Percentiles rank a stretch among this genome's conserved stretches.
Evolutionary conservation across 2,797 vertebrate species (phyloP).

Genomic region (Manis javanica): DNA sequence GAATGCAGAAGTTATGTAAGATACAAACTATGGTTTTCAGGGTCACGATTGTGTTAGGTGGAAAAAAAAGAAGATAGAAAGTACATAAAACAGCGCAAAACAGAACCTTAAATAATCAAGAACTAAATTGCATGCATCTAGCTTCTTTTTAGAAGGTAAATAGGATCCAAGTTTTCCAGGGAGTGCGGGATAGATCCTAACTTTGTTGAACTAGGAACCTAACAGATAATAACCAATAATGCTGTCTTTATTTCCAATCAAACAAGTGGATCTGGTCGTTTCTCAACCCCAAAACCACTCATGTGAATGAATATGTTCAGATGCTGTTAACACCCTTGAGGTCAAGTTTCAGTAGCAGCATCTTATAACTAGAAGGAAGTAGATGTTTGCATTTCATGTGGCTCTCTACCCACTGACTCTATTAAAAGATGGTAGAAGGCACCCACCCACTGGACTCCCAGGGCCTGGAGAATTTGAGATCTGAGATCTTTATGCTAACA

Average conservation of each 20-base stretch:
- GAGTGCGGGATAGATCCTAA: neutral
- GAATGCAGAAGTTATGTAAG: neutral
- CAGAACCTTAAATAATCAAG: neutral
- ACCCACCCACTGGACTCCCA: neutral
- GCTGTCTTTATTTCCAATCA: neutral
- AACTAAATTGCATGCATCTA: neutral
- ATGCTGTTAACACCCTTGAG: neutral
- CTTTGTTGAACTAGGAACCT: neutral
- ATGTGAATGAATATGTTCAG: neutral
- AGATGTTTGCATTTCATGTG: neutral
- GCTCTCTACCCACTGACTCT: neutral
- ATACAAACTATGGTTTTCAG: neutral
- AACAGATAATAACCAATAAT: neutral
- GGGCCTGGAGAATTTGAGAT: neutral
- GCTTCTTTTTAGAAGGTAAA: neutral
- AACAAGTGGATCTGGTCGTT: neutral
- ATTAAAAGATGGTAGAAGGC: neutral
- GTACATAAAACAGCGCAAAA: neutral
- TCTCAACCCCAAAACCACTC: neutral
- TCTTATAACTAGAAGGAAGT: neutral
- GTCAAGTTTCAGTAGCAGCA: neutral
- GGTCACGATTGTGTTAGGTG: neutral
- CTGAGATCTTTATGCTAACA: neutral
- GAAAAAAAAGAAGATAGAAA: neutral
- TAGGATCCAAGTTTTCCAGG: neutral